phyloP scores from a whole-genome alignment of 2,113 vertebrate species.

The Poecile atricapillus region DNA sequence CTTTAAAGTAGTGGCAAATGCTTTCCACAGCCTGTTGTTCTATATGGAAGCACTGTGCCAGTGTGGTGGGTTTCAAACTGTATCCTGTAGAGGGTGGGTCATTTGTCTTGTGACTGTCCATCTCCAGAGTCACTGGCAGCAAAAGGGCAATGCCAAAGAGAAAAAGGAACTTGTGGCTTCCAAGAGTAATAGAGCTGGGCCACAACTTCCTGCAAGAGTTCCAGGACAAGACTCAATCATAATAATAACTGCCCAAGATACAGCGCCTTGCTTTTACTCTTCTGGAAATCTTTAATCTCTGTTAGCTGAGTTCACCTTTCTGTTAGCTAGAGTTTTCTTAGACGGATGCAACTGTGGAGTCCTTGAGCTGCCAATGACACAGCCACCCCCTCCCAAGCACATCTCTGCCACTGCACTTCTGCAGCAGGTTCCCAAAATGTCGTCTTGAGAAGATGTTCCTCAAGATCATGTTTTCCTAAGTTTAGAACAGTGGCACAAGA shows the following conservation, averaged over 20 bases:
- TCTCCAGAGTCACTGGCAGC: not conserved
- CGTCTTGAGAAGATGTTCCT: not conserved
- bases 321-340: not conserved
- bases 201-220: not conserved
- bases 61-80: not conserved
- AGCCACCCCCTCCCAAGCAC: not conserved
- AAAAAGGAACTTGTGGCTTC: not conserved
- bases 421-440: not conserved
- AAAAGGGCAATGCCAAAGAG: not conserved
- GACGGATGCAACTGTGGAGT: not conserved
- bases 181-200: not conserved
- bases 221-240: not conserved
- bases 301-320: not conserved
- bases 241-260: not conserved
- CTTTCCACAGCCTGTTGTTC: not conserved
- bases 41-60: not conserved
- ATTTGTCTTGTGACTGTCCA: not conserved
- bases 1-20: constrained; percentile 6
- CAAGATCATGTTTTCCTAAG: not conserved
- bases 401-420: not conserved
- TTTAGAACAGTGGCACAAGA: not conserved
- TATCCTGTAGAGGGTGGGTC: not conserved
- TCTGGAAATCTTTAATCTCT: not conserved
- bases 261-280: not conserved
- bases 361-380: not conserved